phyloP scores from a whole-genome alignment of 2,113 vertebrate species.

The Thomomys bottae region DNA sequence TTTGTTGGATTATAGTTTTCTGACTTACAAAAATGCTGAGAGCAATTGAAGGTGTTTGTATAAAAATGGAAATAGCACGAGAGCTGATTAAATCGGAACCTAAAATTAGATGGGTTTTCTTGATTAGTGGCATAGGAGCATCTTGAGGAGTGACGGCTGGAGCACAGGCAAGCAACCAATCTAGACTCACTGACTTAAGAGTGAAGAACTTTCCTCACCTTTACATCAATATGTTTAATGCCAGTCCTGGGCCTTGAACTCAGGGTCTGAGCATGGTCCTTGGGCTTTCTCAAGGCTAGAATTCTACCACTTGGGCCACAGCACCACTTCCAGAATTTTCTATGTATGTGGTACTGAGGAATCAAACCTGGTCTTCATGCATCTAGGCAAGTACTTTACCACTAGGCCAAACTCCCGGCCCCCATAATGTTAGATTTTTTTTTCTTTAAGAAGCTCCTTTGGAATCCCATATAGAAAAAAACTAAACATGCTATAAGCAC shows the following conservation, averaged over 20 bases:
- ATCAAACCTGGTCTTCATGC: no score
- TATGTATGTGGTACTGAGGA: no score
- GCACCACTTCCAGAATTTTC: no score
- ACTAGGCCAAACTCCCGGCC: no score
- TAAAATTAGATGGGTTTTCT: slow-evolving; percentile 47
- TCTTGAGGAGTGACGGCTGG: not conserved
- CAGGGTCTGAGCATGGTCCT: no score
- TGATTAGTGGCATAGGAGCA: slow-evolving; percentile 35
- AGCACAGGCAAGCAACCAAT: not conserved
- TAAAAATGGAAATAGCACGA: slow-evolving; percentile 65
- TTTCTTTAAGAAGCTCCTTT: not conserved
- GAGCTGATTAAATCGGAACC: slow-evolving; percentile 59
- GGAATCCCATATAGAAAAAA: slow-evolving; percentile 1
- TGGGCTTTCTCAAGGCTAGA: no score
- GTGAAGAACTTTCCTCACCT: slow-evolving; percentile 7
- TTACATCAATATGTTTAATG: slow-evolving; percentile 12
- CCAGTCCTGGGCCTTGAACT: no score
- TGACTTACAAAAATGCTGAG: slow-evolving; percentile 41
- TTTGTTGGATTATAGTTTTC: slow-evolving; percentile 31
- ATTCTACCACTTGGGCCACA: no score
- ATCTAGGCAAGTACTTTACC: no score
- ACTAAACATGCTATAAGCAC: not conserved
- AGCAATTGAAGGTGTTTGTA: slow-evolving; percentile 46
- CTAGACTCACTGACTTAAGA: not conserved
- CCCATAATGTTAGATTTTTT: no score